Conservation (phyloP, 2,888 invertebrate species). For the Alcis repandata region DNA sequence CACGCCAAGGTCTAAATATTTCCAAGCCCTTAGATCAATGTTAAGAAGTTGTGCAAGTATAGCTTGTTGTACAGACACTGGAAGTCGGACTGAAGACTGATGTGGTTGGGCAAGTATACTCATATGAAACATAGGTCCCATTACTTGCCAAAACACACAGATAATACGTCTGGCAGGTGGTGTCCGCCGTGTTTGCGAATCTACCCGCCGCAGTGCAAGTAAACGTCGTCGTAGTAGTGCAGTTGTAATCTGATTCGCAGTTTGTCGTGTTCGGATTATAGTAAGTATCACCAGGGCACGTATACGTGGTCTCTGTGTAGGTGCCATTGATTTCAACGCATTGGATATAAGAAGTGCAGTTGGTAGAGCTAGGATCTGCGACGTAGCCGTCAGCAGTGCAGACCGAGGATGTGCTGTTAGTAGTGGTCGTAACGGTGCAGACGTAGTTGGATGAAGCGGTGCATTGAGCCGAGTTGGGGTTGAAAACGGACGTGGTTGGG, state of each 20-base stretch:
- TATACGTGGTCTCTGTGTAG: slow-evolving; percentile 60
- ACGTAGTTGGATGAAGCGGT: slow-evolving; percentile 66
- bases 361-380: slow-evolving; percentile 64
- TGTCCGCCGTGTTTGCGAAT: slow-evolving; percentile 70
- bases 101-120: slow-evolving; percentile 75
- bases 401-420: slow-evolving; percentile 52
- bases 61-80: slow-evolving; percentile 70
- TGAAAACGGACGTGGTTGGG: slow-evolving; percentile 74
- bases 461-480: slow-evolving; percentile 65
- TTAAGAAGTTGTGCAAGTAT: slow-evolving; percentile 65
- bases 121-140: slow-evolving; percentile 63
- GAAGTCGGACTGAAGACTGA: slow-evolving; percentile 74
- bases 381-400: slow-evolving; percentile 71
- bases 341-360: slow-evolving; percentile 71
- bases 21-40: slow-evolving; percentile 15
- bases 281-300: slow-evolving; percentile 67
- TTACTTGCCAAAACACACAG: slow-evolving; percentile 66
- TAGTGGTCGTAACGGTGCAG: slow-evolving; percentile 58
- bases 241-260: slow-evolving; percentile 70
- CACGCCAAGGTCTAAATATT: slow-evolving; percentile 36
- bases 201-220: slow-evolving; percentile 73
- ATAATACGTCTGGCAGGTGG: slow-evolving; percentile 74
- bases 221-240: slow-evolving; percentile 57
- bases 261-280: slow-evolving; percentile 71
- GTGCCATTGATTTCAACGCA: slow-evolving; percentile 68